phyloP scores from a whole-genome alignment of 2,888 invertebrate species.

The Coleophora flavipennella region DNA sequence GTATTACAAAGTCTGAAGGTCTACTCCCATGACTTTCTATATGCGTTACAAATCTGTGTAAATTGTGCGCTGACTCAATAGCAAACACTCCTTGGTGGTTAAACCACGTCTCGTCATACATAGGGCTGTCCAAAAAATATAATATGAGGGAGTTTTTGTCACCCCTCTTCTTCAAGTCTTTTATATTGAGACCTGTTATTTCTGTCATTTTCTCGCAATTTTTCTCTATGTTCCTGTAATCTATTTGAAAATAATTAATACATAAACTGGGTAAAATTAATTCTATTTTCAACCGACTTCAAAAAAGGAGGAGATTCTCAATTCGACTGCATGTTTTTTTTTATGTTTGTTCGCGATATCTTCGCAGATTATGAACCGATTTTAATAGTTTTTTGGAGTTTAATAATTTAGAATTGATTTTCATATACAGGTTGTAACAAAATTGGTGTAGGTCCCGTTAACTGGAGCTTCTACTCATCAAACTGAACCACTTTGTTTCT shows the following conservation, averaged over 20 bases:
- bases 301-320: too few species aligned
- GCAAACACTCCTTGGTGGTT: constrained; percentile 34
- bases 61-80: constrained; percentile 35
- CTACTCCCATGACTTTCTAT: constrained; percentile 33
- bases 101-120: constrained; percentile 36
- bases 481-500: too few species aligned
- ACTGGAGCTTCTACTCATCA: too few species aligned
- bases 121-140: constrained; percentile 43
- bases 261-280: too few species aligned
- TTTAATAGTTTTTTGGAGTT: too few species aligned
- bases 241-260: constrained; percentile 23
- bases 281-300: too few species aligned
- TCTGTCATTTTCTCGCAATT: constrained; percentile 42
- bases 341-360: too few species aligned
- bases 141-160: constrained; percentile 43
- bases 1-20: constrained; percentile 19
- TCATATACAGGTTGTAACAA: too few species aligned
- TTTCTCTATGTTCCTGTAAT: constrained; percentile 36
- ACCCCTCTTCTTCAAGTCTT: constrained; percentile 36
- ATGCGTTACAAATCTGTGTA: constrained; percentile 40
- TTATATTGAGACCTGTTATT: constrained; percentile 45
- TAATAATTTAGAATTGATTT: too few species aligned
- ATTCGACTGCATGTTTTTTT: too few species aligned
- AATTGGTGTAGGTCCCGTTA: too few species aligned
- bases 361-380: too few species aligned